A percentile compares a stretch with the other conserved stretches of the same genome.
Evolutionary conservation across 1,140 invertebrate species (phyloP).

Genomic region (Archivesica marissinica): DNA sequence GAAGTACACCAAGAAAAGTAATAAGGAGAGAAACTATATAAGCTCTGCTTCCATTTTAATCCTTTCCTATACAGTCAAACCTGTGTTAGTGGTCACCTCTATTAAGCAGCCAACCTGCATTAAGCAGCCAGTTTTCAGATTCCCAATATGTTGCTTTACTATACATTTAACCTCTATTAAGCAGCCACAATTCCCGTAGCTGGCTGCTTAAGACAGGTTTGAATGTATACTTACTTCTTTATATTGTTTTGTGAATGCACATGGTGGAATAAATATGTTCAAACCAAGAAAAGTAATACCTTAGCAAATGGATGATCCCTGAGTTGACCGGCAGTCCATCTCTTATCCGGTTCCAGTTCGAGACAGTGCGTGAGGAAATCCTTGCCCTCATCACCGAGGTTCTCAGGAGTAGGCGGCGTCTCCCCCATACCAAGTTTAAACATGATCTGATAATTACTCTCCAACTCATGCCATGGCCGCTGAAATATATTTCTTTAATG

Average conservation of each 20-base stretch:
- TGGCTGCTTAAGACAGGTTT: too few species aligned
- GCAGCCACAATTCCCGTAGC: too few species aligned
- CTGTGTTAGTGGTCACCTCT: too few species aligned
- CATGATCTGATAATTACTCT: constrained; percentile 83
- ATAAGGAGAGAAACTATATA: too few species aligned
- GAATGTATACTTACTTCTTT: neutral
- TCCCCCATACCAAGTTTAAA: constrained; percentile 85
- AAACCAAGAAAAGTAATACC: constrained; percentile 60
- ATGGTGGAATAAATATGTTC: neutral
- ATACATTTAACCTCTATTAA: too few species aligned
- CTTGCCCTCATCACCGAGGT: constrained; percentile 91
- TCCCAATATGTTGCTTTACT: too few species aligned
- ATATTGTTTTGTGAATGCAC: neutral
- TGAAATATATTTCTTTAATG: constrained; percentile 64
- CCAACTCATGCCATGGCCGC: constrained; percentile 88
- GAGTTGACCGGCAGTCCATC: constrained; percentile 93
- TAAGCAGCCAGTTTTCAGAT: too few species aligned
- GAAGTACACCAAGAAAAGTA: too few species aligned
- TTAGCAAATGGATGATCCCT: constrained; percentile 95
- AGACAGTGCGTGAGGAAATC: constrained; percentile 90
- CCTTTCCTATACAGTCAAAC: too few species aligned
- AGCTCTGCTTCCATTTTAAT: too few species aligned
- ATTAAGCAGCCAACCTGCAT: too few species aligned
- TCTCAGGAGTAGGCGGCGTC: constrained; percentile 94
- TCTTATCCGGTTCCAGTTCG: constrained; percentile 92